These are phyloP conservation scores for Nymphalis polychloros DNA, from an alignment of 2,888 invertebrate genomes.

Conservation along the genomic window DNA sequence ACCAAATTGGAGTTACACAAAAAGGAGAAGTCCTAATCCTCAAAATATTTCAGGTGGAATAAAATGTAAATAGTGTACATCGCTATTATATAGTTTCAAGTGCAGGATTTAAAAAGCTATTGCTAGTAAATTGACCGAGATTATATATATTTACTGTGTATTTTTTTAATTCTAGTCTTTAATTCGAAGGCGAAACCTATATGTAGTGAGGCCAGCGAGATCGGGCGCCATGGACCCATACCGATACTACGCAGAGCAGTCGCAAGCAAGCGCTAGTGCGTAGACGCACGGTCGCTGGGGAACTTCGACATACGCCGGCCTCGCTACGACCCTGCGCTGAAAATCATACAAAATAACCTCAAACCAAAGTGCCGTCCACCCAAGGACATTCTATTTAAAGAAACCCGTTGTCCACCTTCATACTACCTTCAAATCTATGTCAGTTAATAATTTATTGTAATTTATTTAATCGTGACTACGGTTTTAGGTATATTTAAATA, in stretches of 20 bases:
- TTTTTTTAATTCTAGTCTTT: constrained; percentile 80
- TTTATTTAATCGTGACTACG: constrained; percentile 79
- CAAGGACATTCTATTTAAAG: constrained; percentile 62
- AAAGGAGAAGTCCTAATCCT: too few relatives aligned
- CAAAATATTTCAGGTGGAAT: too few relatives aligned
- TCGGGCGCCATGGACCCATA: constrained; percentile 81
- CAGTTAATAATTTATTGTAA: constrained; percentile 79
- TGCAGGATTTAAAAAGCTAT: background rate
- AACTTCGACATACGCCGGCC: constrained; percentile 31
- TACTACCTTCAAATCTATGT: constrained; percentile 68
- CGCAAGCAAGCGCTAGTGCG: constrained; percentile 50
- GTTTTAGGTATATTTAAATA: constrained; percentile 66
- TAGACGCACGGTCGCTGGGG: constrained; percentile 43
- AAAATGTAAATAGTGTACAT: too few relatives aligned
- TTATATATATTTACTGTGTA: constrained; percentile 9
- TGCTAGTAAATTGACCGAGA: background rate
- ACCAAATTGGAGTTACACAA: too few relatives aligned
- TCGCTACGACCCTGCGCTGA: constrained; percentile 43
- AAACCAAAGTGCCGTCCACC: constrained; percentile 75
- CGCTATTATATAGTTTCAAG: too few relatives aligned
- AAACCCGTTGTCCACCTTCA: constrained; percentile 62
- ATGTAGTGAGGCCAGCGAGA: constrained; percentile 83
- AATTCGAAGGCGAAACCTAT: constrained; percentile 83
- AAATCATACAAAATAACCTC: constrained; percentile 67
- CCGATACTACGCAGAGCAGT: constrained; percentile 80